Base-by-base conservation (phyloP, 2,113 vertebrate species). In the Amazona guildingii region DNA sequence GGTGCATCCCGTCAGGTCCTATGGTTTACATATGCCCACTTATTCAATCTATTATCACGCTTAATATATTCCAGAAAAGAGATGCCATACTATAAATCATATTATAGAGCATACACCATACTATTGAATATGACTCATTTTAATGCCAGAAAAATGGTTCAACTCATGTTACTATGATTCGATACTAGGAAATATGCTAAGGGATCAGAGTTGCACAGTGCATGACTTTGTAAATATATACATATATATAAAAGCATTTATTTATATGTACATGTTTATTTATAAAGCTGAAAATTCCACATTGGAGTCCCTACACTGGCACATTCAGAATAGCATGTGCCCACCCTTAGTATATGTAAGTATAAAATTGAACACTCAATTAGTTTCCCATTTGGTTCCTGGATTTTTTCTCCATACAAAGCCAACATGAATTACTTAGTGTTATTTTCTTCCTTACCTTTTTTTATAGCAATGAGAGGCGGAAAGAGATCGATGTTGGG, bases 401-500 rank as follows among this genome's bases (percentile, higher is more conserved):
- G 13, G 4, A 46, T 2, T 44, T 59, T 31, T 77, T 49, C 18
- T 9, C 37, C 17, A 33, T 12, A 63, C 9, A 83, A 86, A 52
- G 20, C 5, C 18, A 46, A 57, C 10, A 54, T 15, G 7, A 94
- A 63, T 14, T 49, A 46, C 13, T 73, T 46, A 8, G 0, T 27
- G 23, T 24, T 66, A 19, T 54, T 67, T 85, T 75, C 46, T 63
- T 35, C 29, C 91, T 88, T 96, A 97, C 97, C 96, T 96, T 96
- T 97, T 52, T 75, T 97, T 13, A 97, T 86, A 81, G 59, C 17
- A 90, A 97, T 62, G 4, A 97, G 89, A 64, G 97, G 97, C 8
- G 97, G 96, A 51, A 8, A 69, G 33, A 97, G 89, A 23, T 55
- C 88, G 35, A n/a, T n/a, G 33, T 39, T 11, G 4, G 75, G 20